Evolutionary conservation across 2,113 vertebrate genomes (phyloP), one percentile per base, ranked within the genome.

Genomic region (Glaucomys volans): DNA sequence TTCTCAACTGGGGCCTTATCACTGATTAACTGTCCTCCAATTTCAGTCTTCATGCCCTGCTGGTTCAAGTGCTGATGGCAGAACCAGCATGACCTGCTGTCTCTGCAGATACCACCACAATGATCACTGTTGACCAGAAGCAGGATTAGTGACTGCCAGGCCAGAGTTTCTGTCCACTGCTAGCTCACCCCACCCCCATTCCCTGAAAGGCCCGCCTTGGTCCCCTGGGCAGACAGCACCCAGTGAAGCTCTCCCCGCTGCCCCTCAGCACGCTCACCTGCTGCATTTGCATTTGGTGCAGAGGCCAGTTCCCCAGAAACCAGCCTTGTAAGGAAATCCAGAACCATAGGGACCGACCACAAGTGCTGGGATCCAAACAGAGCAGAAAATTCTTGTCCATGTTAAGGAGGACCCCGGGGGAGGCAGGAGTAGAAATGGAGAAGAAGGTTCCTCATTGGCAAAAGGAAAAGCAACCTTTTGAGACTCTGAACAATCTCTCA

Each of bases 1-100:
- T 66, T 81, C n/a, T 66, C 74, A 76, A 77, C 77, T 79, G 67
- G n/a, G 81, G 91, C 52, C 87, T 81, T 66, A 85, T 67, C 12
- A 17, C 71, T 14, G 7, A 77, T 80, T 86, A 94, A 82, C 30
- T 2, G 1, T 72, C 35, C 8, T 57, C 71, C 71, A 32, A 5
- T 47, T 83, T 52, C 62, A 35, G 62, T 72, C 62, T 42, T 54
- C 72, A 57, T 0, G 1, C 35, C 37, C 67, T 81, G 20, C 1
- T 66, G 52, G 52, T 52, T 66, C 90, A 75, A 90, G 37, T 18
- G 40, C 20, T 17, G 22, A n/a, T 40, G 44, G 54, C 87, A 54
- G 30, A 54, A 47, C 54, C 72, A 37, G 57, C 30, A 5, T 12
- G 52, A 35, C 62, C 47, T n/a, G 37, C 79, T 20, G 5, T 9